Conservation (phyloP, 2,113 vertebrate species). For the Corapipo altera region DNA sequence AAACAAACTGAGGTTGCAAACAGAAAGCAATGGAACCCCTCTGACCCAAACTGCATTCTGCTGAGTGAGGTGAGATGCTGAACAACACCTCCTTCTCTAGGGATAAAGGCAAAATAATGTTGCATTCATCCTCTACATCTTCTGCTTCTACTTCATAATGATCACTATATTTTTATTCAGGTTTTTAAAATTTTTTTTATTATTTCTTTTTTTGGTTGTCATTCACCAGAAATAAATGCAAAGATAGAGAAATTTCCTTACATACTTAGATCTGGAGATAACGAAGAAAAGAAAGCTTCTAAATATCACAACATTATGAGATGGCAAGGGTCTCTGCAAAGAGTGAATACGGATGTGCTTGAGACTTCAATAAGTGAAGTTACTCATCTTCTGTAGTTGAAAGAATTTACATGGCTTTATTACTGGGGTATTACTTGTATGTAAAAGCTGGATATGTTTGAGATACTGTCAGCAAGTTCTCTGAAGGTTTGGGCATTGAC, state of each 20-base stretch:
- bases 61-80: not conserved
- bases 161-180: not conserved
- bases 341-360: rapidly evolving
- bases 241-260: not conserved
- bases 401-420: not conserved
- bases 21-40: not conserved
- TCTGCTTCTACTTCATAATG: not conserved
- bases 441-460: not conserved
- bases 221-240: not conserved
- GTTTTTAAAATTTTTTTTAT: not conserved
- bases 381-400: not conserved
- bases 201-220: not conserved
- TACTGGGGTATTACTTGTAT: not conserved
- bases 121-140: not conserved
- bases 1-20: not conserved
- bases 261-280: not conserved
- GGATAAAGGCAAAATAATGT: not conserved
- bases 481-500: not conserved
- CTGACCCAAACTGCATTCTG: not conserved
- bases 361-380: not conserved
- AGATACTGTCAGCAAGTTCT: not conserved
- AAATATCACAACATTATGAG: not conserved
- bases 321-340: not conserved
- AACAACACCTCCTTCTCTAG: not conserved
- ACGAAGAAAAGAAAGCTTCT: not conserved